These are phyloP conservation scores for Ciconia stormi DNA, from an alignment of 2,113 vertebrate species.

Conservation along the genomic window DNA sequence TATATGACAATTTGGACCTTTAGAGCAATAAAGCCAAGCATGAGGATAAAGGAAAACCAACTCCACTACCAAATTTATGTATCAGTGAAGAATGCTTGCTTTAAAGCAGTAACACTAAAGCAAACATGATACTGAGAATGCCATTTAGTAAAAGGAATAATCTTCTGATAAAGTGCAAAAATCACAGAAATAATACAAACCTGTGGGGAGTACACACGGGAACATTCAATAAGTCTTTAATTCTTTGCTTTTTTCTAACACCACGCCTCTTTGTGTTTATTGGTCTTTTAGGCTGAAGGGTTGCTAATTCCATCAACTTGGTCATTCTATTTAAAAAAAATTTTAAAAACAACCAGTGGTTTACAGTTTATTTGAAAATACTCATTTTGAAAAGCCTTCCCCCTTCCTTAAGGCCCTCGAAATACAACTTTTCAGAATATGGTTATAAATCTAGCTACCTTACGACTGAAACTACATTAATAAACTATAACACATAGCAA, in stretches of 20 bases:
- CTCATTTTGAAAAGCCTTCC: neutral
- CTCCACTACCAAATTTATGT: neutral
- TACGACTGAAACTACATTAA: neutral
- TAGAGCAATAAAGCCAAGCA: neutral
- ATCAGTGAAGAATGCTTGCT: neutral
- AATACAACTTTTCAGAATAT: neutral
- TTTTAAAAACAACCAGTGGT: neutral
- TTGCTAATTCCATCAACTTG: slow-evolving; percentile 91
- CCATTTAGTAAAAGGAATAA: neutral
- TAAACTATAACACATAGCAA: neutral
- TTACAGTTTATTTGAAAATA: neutral
- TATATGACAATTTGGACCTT: neutral
- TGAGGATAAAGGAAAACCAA: neutral
- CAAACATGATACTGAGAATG: neutral
- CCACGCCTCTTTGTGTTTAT: slow-evolving; percentile 80
- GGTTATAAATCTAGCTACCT: neutral
- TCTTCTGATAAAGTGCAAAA: neutral
- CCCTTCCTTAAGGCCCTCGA: neutral
- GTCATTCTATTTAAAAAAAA: slow-evolving; percentile 79
- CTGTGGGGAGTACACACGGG: slow-evolving; percentile 81
- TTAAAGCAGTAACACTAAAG: neutral
- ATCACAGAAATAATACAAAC: slow-evolving; percentile 66
- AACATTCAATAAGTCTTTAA: slow-evolving; percentile 88
- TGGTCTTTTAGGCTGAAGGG: slow-evolving; percentile 89
- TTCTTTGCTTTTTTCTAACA: slow-evolving; percentile 88